phyloP scores from a whole-genome alignment of 2,113 vertebrate species.

The Synchiropus splendidus region DNA sequence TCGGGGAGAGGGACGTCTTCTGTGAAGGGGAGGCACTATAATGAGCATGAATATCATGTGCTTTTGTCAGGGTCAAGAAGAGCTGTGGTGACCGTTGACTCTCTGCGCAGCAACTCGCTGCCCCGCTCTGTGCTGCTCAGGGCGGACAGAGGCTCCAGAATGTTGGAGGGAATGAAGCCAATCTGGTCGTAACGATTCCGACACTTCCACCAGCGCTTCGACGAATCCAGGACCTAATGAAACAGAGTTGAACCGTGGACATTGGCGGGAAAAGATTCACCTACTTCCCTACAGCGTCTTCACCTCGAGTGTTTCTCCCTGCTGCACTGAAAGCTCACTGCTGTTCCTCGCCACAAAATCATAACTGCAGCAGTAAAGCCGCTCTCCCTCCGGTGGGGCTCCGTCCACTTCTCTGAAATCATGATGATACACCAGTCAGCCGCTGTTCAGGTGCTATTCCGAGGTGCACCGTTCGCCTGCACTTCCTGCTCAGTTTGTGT shows the following conservation, averaged over 20 bases:
- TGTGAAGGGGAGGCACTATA: constrained; percentile 10
- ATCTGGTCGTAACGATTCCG: constrained; percentile 64
- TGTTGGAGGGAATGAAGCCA: constrained; percentile 69
- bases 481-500: too few species aligned
- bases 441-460: background rate
- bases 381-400: constrained; percentile 37
- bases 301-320: constrained; percentile 75
- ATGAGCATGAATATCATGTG: background rate
- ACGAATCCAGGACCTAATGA: constrained; percentile 63
- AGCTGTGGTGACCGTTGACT: constrained; percentile 38
- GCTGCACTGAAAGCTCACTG: constrained; percentile 79
- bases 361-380: constrained; percentile 67
- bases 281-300: background rate
- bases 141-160: constrained; percentile 63
- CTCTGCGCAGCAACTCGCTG: constrained; percentile 7
- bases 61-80: background rate
- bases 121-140: constrained; percentile 15
- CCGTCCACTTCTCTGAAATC: constrained; percentile 30
- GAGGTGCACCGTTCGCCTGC: too few species aligned
- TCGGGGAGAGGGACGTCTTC: constrained; percentile 15
- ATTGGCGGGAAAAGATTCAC: background rate
- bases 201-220: constrained; percentile 74
- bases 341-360: constrained; percentile 82
- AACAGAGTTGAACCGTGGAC: background rate
- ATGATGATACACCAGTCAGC: background rate